Evolutionary conservation across 1,140 invertebrate genomes (phyloP).

Genomic region (Penaeus indicus): DNA sequence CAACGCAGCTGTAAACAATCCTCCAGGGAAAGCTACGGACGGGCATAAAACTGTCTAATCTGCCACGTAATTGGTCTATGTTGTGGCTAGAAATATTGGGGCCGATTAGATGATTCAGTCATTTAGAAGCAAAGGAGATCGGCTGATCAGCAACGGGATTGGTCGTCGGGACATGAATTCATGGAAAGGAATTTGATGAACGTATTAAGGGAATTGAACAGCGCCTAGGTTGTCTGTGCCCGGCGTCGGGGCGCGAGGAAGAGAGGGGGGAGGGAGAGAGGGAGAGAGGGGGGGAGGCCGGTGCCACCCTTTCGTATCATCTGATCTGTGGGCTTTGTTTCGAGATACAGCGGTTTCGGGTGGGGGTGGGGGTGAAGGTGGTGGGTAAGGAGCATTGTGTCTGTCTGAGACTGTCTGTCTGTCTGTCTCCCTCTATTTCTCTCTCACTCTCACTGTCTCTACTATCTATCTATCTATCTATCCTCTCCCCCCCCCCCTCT

Average conservation of each 20-base stretch:
- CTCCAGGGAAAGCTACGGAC: constrained; percentile 8
- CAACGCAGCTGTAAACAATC: background rate
- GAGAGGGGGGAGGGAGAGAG: background rate
- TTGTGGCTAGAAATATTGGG: constrained; percentile 34
- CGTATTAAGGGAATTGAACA: background rate
- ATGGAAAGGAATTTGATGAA: constrained; percentile 40
- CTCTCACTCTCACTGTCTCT: background rate
- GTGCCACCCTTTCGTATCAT: background rate
- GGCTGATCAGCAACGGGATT: constrained; percentile 35
- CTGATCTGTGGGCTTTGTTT: no score
- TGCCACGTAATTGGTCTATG: constrained; percentile 38
- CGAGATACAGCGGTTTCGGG: no score
- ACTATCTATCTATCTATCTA: background rate
- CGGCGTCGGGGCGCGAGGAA: background rate
- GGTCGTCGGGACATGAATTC: constrained; percentile 7
- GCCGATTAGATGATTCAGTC: constrained; percentile 47
- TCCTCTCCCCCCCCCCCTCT: background rate
- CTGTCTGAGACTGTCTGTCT: background rate
- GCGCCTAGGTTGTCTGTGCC: no score
- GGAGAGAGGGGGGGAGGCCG: background rate
- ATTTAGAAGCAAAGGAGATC: constrained; percentile 49
- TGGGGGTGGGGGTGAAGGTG: no score
- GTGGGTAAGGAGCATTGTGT: no score
- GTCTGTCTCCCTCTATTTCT: background rate
- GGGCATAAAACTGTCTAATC: constrained; percentile 25